phyloP scores from a whole-genome alignment of 2,888 invertebrate species.

The Diaperis boleti region DNA sequence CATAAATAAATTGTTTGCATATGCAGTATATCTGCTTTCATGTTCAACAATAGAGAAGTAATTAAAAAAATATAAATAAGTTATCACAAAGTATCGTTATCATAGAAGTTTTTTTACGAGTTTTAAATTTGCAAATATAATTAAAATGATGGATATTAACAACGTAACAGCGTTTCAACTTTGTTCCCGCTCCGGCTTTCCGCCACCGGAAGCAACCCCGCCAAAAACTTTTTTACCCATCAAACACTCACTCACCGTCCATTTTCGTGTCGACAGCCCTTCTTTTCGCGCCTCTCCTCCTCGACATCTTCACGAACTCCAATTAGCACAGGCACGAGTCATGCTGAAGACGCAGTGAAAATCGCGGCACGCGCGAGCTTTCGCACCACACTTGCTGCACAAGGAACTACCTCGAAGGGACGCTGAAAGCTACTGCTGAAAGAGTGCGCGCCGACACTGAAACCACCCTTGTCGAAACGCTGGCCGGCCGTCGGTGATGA shows the following conservation, averaged over 20 bases:
- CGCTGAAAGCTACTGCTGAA: slow-evolving; percentile 36
- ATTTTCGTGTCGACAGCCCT: slow-evolving; percentile 31
- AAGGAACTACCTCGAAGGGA: slow-evolving; percentile 30
- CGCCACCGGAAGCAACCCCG: neutral
- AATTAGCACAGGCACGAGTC: slow-evolving; percentile 22
- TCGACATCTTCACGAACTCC: slow-evolving; percentile 25
- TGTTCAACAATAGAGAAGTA: no score
- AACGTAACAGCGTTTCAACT: no score
- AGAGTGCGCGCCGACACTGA: slow-evolving; percentile 37
- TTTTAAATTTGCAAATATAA: no score
- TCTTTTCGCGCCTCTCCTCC: slow-evolving; percentile 19
- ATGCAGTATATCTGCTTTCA: no score
- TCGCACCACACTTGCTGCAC: slow-evolving; percentile 9
- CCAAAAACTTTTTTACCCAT: neutral
- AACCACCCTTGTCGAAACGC: slow-evolving; percentile 36
- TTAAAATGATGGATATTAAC: no score
- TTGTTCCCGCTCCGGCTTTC: neutral
- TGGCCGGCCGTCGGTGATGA: slow-evolving; percentile 36
- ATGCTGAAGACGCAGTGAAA: slow-evolving; percentile 21
- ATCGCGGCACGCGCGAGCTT: slow-evolving; percentile 32
- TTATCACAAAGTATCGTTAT: no score
- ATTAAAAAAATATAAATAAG: no score
- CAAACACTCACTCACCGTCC: slow-evolving; percentile 21
- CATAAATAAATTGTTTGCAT: no score
- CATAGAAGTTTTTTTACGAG: no score